A percentile compares a stretch with the other conserved stretches of the same genome.
Evolutionary conservation across 2,113 vertebrate species (phyloP).

Genomic region (Cheilinus undulatus): DNA sequence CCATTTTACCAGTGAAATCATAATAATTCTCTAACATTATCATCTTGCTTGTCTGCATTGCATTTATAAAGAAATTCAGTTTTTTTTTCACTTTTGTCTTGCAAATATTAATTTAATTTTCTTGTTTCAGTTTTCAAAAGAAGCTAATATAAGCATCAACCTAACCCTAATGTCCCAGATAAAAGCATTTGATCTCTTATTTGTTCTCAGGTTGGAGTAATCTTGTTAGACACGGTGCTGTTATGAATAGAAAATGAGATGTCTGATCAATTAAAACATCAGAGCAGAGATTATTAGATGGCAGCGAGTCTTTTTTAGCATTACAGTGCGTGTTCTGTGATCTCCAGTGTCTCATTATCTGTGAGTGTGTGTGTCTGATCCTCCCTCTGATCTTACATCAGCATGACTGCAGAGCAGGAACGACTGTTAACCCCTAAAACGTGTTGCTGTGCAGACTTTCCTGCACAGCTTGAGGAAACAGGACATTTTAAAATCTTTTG

Average conservation of each 20-base stretch:
- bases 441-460: background rate
- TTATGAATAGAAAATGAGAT: background rate
- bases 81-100: too few relatives aligned
- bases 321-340: background rate
- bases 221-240: background rate
- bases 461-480: background rate
- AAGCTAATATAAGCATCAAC: background rate
- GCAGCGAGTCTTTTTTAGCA: background rate
- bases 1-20: too few relatives aligned
- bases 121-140: background rate
- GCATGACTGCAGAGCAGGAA: background rate
- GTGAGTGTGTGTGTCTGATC: background rate
- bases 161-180: background rate
- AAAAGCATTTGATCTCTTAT: background rate
- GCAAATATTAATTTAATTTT: too few relatives aligned
- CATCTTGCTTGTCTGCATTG: too few relatives aligned
- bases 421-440: background rate
- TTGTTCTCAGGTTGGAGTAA: background rate
- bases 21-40: too few relatives aligned
- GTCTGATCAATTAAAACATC: background rate
- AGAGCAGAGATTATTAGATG: background rate
- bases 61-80: too few relatives aligned
- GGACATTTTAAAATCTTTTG: background rate
- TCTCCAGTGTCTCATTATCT: conserved; percentile 4
- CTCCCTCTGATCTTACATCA: background rate